Percentiles rank a stretch among this genome's conserved stretches.
Evolutionary conservation across 2,113 vertebrate genomes (phyloP).

Genomic region (Opisthocomus hoazin): DNA sequence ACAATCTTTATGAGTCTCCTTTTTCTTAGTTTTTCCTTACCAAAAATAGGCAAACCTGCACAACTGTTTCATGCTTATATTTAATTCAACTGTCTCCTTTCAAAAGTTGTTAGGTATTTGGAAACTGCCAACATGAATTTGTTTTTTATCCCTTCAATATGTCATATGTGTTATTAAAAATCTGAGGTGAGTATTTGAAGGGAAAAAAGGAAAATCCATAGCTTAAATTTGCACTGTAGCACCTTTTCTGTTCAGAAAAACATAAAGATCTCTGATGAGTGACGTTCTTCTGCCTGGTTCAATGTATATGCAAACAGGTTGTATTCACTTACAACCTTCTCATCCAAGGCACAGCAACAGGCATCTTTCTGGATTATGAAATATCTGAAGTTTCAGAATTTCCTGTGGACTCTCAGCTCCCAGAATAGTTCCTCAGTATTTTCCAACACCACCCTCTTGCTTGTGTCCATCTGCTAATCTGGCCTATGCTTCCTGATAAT

Average conservation of each 20-base stretch:
- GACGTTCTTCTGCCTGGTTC: background rate
- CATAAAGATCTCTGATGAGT: background rate
- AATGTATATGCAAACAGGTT: background rate
- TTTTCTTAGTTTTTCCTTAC: background rate
- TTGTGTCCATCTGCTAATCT: background rate
- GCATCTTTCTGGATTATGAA: background rate
- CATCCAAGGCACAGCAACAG: background rate
- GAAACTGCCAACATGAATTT: background rate
- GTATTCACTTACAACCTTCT: background rate
- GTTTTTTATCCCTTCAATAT: background rate
- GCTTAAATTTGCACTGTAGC: background rate
- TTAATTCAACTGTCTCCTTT: background rate
- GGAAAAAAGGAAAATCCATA: background rate
- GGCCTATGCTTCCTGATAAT: background rate
- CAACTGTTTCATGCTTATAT: background rate
- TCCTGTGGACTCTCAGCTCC: background rate
- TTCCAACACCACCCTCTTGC: background rate
- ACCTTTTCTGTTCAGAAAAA: background rate
- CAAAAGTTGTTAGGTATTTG: background rate
- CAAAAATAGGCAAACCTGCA: background rate
- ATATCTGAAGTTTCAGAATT: background rate
- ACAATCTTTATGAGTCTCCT: background rate
- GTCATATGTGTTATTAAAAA: background rate
- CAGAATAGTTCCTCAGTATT: background rate
- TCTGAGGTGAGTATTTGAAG: background rate